These are phyloP conservation scores for Acanthisitta chloris DNA, from an alignment of 2,113 vertebrate genomes.

Conservation along the genomic window DNA sequence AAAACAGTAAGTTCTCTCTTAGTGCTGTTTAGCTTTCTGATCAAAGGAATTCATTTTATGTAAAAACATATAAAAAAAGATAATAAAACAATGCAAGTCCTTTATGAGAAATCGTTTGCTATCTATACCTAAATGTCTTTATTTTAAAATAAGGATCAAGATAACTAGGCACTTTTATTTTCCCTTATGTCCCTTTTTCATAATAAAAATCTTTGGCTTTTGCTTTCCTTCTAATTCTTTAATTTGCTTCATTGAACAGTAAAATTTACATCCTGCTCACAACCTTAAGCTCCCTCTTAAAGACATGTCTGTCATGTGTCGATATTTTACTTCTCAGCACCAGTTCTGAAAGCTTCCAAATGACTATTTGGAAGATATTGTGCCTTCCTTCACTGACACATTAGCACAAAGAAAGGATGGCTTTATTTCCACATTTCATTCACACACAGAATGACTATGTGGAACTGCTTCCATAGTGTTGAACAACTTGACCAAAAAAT, in stretches of 20 bases:
- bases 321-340: not conserved
- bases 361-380: not conserved
- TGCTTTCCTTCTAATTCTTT: slow-evolving; percentile 17
- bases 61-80: not conserved
- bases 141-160: not conserved
- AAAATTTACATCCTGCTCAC: slow-evolving; percentile 23
- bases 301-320: not conserved
- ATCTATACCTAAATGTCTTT: not conserved
- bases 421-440: slow-evolving; percentile 41
- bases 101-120: not conserved
- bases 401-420: not conserved
- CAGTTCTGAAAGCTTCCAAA: not conserved
- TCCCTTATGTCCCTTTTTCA: not conserved
- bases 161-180: not conserved
- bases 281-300: not conserved
- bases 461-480: slow-evolving; percentile 23
- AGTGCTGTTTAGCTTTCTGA: not conserved
- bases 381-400: not conserved
- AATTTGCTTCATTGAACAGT: not conserved
- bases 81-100: not conserved
- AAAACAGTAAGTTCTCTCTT: not conserved
- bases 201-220: slow-evolving; percentile 25
- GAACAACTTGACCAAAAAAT: not conserved
- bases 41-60: not conserved
- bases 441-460: not conserved